Conservation (phyloP, 2,113 vertebrate genomes). For the Gymnarchus niloticus region DNA sequence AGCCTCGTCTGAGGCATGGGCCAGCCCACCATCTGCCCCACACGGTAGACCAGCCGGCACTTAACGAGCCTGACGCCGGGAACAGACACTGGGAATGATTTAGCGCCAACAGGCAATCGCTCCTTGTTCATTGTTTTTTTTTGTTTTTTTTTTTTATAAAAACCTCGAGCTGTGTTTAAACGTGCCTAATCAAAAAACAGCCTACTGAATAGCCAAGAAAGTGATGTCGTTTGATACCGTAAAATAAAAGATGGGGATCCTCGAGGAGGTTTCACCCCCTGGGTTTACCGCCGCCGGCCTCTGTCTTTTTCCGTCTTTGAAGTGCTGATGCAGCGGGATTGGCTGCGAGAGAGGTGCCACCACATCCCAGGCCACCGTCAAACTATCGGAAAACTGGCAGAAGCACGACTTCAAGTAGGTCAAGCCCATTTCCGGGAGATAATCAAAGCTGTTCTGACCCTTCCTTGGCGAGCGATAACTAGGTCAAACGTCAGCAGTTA, state of each 20-base stretch:
- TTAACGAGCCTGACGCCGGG: not conserved
- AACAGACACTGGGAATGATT: not conserved
- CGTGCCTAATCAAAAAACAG: not conserved
- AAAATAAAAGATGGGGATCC: not conserved
- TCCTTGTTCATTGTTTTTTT: too few species aligned
- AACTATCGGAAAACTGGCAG: slow-evolving; percentile 46
- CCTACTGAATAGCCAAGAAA: not conserved
- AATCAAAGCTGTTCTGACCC: slow-evolving; percentile 61
- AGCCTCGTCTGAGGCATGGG: not conserved
- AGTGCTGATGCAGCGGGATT: slow-evolving; percentile 11
- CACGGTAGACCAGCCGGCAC: not conserved
- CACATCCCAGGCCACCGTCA: slow-evolving; percentile 30
- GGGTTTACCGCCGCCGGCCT: not conserved
- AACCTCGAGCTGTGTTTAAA: not conserved
- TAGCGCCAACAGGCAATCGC: not conserved
- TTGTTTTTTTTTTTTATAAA: too few species aligned
- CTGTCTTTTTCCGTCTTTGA: not conserved
- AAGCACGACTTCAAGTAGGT: slow-evolving; percentile 57
- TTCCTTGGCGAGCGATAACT: slow-evolving; percentile 55
- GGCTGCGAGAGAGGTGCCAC: slow-evolving; percentile 25
- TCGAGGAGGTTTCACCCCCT: not conserved
- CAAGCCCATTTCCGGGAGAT: slow-evolving; percentile 53
- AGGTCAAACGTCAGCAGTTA: slow-evolving; percentile 64
- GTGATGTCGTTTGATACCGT: not conserved
- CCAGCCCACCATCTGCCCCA: too few species aligned